Evolutionary conservation across 2,113 vertebrate species (phyloP).

Genomic region (Burhinus bistriatus): DNA sequence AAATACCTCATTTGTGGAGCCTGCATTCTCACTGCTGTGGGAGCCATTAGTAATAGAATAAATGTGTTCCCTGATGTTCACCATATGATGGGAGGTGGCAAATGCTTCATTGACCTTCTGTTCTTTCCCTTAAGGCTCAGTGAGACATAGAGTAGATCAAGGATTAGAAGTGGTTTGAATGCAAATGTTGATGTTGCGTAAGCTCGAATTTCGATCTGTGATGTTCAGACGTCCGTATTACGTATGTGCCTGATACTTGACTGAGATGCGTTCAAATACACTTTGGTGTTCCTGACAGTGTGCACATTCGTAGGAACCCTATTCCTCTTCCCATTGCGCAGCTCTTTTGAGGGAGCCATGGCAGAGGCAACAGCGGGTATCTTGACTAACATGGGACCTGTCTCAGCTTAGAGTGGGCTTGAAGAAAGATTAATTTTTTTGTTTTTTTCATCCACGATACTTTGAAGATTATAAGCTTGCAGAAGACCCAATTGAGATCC

Average conservation of each 20-base stretch:
- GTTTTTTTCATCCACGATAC: neutral
- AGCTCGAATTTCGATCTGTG: neutral
- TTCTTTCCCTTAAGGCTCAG: neutral
- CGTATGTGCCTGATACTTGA: neutral
- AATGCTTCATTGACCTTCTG: neutral
- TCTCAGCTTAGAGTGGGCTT: neutral
- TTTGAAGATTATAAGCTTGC: neutral
- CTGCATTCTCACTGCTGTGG: neutral
- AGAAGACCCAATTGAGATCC: neutral
- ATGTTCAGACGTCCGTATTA: neutral
- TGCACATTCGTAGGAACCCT: neutral
- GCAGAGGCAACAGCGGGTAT: neutral
- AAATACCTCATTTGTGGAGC: neutral
- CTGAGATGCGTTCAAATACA: neutral
- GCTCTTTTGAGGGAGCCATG: neutral
- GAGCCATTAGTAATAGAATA: neutral
- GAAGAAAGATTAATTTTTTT: neutral
- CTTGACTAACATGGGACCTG: neutral
- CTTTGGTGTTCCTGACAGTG: neutral
- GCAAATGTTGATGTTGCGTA: neutral
- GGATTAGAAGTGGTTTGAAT: neutral
- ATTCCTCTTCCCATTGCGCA: neutral
- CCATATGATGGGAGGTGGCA: accelerated
- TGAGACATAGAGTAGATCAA: neutral
- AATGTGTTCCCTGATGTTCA: neutral